Percentiles rank a stretch among this genome's conserved stretches.
Evolutionary conservation across 1,140 invertebrate genomes (phyloP).

Genomic region (Eueides isabella): DNA sequence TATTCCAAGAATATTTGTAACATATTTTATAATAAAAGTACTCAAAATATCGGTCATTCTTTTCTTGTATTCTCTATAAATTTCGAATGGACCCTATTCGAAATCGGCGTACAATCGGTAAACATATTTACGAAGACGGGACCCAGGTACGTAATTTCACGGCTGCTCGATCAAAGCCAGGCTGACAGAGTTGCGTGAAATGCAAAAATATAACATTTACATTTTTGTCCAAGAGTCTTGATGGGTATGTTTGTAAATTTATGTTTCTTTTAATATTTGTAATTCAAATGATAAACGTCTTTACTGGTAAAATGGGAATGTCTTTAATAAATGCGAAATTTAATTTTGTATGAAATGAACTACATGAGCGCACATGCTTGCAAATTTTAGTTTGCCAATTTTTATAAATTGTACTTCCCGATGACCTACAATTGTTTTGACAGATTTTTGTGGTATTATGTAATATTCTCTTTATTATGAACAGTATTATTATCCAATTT

Average conservation of each 20-base stretch:
- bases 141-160: conserved; percentile 46
- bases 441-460: no score
- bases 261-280: conserved; percentile 11
- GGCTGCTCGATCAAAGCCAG: conserved; percentile 45
- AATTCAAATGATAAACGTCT: neutral
- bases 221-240: conserved; percentile 35
- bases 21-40: no score
- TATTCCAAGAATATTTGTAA: no score
- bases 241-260: conserved; percentile 4
- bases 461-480: no score
- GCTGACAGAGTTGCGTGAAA: conserved; percentile 41
- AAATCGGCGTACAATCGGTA: conserved; percentile 12
- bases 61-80: conserved; percentile 12
- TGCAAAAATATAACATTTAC: conserved; percentile 44
- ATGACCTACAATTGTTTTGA: no score
- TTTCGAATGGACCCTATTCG: neutral
- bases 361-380: no score
- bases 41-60: neutral
- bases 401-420: no score
- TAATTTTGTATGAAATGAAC: no score
- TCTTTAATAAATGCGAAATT: neutral
- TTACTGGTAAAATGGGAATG: neutral
- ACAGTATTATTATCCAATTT: no score
- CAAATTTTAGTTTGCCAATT: no score
- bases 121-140: conserved; percentile 29